phyloP scores from a whole-genome alignment of 2,888 invertebrate genomes.

The Ashinkailepas kermadecensis region DNA sequence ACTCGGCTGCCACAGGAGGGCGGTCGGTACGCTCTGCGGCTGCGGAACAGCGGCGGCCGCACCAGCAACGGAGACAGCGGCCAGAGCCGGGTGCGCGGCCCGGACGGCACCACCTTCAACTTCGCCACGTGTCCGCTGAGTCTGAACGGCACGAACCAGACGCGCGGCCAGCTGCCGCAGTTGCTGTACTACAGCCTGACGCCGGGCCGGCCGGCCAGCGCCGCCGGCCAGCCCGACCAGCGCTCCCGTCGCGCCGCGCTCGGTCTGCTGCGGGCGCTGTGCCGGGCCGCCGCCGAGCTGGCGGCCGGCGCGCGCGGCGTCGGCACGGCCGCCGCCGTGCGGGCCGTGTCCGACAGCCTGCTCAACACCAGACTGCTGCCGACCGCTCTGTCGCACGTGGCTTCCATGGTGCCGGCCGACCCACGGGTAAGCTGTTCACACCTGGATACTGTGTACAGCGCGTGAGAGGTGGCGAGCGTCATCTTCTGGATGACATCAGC shows the following conservation, averaged over 20 bases:
- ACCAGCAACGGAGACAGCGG: slow-evolving; percentile 95
- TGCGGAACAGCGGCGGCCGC: slow-evolving; percentile 82
- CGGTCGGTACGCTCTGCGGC: slow-evolving; percentile 75
- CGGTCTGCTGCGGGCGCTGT: slow-evolving; percentile 66
- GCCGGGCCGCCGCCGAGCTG: slow-evolving; percentile 67
- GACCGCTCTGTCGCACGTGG: slow-evolving; percentile 73
- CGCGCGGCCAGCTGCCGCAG: slow-evolving; percentile 89
- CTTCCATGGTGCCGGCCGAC: slow-evolving; percentile 70
- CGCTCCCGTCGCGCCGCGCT: slow-evolving; percentile 63
- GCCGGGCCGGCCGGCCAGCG: background rate
- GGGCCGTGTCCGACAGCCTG: slow-evolving; percentile 53
- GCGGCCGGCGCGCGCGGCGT: slow-evolving; percentile 63
- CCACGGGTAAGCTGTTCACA: slow-evolving; percentile 55
- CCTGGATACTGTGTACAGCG: too few relatives aligned
- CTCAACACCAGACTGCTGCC: slow-evolving; percentile 71
- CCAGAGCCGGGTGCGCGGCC: slow-evolving; percentile 75
- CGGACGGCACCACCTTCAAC: slow-evolving; percentile 83
- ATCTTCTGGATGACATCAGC: too few relatives aligned
- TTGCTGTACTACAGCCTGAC: slow-evolving; percentile 75
- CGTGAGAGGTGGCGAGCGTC: too few relatives aligned
- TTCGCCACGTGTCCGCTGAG: slow-evolving; percentile 87
- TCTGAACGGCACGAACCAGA: slow-evolving; percentile 92
- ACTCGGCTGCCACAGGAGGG: slow-evolving; percentile 55
- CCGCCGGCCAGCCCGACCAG: slow-evolving; percentile 44
- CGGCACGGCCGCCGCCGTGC: slow-evolving; percentile 38